Evolutionary conservation across 1,140 invertebrate genomes (phyloP).

Genomic region (Aporrectodea caliginosa): DNA sequence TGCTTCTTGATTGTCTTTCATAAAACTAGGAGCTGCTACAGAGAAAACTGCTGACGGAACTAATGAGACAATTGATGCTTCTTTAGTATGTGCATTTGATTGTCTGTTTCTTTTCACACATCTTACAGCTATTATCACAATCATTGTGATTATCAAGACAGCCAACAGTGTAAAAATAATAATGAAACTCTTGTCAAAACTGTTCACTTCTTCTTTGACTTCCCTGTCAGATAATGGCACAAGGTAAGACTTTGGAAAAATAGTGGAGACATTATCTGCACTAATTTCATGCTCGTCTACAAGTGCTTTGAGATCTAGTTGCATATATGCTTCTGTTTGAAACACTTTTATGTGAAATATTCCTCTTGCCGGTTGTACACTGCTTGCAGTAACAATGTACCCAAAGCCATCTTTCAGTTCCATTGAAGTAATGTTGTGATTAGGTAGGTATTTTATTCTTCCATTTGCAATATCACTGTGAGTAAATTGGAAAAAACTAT

Average conservation of each 20-base stretch:
- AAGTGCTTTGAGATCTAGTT: background rate
- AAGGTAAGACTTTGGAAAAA: no score
- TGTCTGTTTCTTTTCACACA: constrained; percentile 1
- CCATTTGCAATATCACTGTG: constrained; percentile 74
- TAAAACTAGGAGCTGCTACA: background rate
- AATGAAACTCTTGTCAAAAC: constrained; percentile 11
- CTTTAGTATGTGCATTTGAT: background rate
- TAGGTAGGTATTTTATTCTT: constrained; percentile 59
- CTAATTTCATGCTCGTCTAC: background rate
- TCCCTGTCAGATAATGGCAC: no score
- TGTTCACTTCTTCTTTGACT: background rate
- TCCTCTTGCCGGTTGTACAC: constrained; percentile 8
- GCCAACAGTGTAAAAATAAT: constrained; percentile 18
- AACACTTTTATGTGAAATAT: background rate
- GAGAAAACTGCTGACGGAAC: background rate
- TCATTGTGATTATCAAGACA: constrained; percentile 7
- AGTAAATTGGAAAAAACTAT: constrained; percentile 60
- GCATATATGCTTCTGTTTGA: background rate
- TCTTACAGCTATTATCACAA: constrained; percentile 5
- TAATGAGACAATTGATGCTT: background rate
- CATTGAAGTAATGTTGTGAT: background rate
- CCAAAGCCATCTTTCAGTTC: constrained; percentile 5
- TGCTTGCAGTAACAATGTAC: constrained; percentile 15
- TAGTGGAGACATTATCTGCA: background rate
- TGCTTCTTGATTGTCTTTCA: background rate